Evolutionary conservation across 2,888 invertebrate genomes (phyloP), one percentile per base, ranked within the genome.

Genomic region (Mycalesis mineus): DNA sequence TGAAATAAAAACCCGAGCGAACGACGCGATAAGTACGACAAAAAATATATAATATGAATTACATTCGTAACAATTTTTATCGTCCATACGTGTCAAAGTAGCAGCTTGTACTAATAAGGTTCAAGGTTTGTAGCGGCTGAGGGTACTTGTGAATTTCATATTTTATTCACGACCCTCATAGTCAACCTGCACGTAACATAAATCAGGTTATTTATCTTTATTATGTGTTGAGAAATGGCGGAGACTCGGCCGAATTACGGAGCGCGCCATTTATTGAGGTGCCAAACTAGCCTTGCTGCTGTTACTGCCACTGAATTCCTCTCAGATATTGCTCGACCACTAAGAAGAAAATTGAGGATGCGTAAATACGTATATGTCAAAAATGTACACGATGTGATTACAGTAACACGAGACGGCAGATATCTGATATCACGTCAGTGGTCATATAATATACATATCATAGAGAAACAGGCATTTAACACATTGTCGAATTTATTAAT

Each of bases 151-250:
- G 31, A 51, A 37, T 40, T 57, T 51, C 39, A 57, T 57, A 51
- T 51, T 45, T 51, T 57, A 57, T 57, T 57, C 51, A 57, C 36
- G 37, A 57, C 39, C 36, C 53, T 44, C 57, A 52, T 33, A 45
- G 57, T 47, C 40, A 57, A 44, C 53, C 39, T 45, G 53, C 53
- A 53, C 53, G 57, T 57, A 53, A 45, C 22, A 15, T 53, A 60
- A 60, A 57, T 57, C 57, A 57, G 53, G 69, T 51, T 61, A 61
- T 63, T 63, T 63, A 63, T 63, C 56, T 61, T 57, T 61, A 63
- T 57, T 63, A 61, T 55, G 37, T 37, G 48, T 53, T 45, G 61
- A 61, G 51, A 61, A 57, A 63, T 61, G 61, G 55, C 49, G 47
- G 42, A 37, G 37, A 41, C 45, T 47, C 39, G 31, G n/a, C 42